Conservation (phyloP, 2,888 invertebrate species). For the Carpatolechia fugitivella region DNA sequence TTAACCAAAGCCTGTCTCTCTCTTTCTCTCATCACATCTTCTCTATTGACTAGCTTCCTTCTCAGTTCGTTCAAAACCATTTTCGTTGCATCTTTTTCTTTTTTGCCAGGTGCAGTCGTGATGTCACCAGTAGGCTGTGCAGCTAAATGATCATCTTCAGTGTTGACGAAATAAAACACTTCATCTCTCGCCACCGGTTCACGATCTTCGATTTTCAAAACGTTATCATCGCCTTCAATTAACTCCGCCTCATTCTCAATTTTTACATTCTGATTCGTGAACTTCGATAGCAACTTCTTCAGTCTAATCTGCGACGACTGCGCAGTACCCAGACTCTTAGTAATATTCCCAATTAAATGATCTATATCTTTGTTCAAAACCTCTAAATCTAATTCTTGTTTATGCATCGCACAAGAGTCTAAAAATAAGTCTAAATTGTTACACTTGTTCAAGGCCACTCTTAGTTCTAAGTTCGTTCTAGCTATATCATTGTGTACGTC, state of each 20-base stretch:
- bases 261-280: constrained; percentile 29
- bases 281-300: constrained; percentile 57
- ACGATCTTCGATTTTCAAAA: constrained; percentile 57
- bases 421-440: constrained; percentile 63
- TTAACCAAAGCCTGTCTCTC: constrained; percentile 68
- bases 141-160: constrained; percentile 51
- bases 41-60: constrained; percentile 66
- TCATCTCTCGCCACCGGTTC: constrained; percentile 64
- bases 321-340: constrained; percentile 52
- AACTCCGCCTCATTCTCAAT: constrained; percentile 30
- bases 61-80: constrained; percentile 63
- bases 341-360: constrained; percentile 55
- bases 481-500: constrained; percentile 66
- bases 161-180: constrained; percentile 69
- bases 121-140: constrained; percentile 46
- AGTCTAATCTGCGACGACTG: constrained; percentile 62
- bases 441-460: constrained; percentile 57
- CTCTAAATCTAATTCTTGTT: constrained; percentile 55
- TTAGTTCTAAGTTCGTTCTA: constrained; percentile 56
- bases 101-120: constrained; percentile 59
- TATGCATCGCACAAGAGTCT: constrained; percentile 63
- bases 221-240: constrained; percentile 31
- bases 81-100: constrained; percentile 59
- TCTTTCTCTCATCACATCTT: constrained; percentile 70
- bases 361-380: constrained; percentile 62